These are phyloP conservation scores for Cataglyphis livida DNA, from an alignment of 2,888 invertebrate species.

Conservation along the genomic window DNA sequence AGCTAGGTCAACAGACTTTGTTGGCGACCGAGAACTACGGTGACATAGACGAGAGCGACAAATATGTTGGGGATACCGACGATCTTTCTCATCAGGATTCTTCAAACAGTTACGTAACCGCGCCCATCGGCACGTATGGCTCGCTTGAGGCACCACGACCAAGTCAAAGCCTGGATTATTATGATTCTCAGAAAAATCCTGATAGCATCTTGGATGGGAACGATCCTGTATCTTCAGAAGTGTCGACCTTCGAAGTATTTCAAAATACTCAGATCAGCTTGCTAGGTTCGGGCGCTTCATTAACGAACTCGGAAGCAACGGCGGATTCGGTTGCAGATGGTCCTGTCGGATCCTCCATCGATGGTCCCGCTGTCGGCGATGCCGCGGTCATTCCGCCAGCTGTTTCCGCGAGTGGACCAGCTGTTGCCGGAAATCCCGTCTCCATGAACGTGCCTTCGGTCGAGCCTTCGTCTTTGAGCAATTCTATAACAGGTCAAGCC, in stretches of 20 bases:
- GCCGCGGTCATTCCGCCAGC: constrained; percentile 8
- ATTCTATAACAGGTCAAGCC: constrained; percentile 18
- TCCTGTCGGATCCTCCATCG: not conserved
- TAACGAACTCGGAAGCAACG: not conserved
- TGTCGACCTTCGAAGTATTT: constrained; percentile 72
- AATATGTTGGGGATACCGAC: constrained; percentile 45
- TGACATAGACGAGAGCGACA: constrained; percentile 72
- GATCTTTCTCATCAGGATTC: not conserved
- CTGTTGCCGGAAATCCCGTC: not conserved
- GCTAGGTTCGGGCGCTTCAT: not conserved
- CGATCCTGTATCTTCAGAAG: constrained; percentile 17
- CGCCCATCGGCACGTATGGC: constrained; percentile 18
- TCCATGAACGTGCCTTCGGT: not conserved
- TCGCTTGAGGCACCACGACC: constrained; percentile 4
- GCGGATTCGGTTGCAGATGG: not conserved
- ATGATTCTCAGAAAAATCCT: constrained; percentile 40
- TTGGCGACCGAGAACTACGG: constrained; percentile 48
- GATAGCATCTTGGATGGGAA: not conserved
- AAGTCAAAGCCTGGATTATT: constrained; percentile 51
- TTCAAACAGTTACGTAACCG: constrained; percentile 34
- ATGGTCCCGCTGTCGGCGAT: not conserved
- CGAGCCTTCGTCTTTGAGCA: not conserved
- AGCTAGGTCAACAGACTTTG: not conserved
- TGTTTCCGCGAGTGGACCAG: not conserved
- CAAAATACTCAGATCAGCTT: constrained; percentile 79